Evolutionary conservation across 2,888 invertebrate genomes (phyloP), one percentile per base, ranked within the genome.

Genomic region (Diaperis boleti): DNA sequence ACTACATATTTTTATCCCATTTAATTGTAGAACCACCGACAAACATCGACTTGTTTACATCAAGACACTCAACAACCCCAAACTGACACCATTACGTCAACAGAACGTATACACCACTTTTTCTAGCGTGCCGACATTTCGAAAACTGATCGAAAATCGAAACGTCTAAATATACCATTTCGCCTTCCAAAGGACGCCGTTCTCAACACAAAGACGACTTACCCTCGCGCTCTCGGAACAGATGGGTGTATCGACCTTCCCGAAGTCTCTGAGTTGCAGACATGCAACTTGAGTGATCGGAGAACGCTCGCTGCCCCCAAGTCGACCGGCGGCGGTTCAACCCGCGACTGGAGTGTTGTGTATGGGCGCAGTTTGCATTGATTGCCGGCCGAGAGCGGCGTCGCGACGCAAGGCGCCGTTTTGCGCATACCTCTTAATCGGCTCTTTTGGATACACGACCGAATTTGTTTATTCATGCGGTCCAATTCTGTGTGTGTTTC

Each of bases 341-440:
- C 64, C 50, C 60, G 49, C 55, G 39, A 64, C 64, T 64, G 56
- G 56, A 64, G 33, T 37, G 11, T 31, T 64, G 56, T 56, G 60
- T 44, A 64, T 60, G 56, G 52, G 59, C 45, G 60, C 52, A 50
- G 56, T 65, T 52, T 49, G 54, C 65, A 65, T 65, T 55, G 65
- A 65, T 65, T 62, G 59, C 54, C 52, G 62, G 10, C 29, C 26
- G 15, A 41, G n/a, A n/a, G n/a, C n/a, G n/a, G 65, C 62, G 33
- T 65, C 62, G 37, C 65, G 62, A 65, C 65, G 65, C 65, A 65
- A 65, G 60, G 37, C 64, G 50, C 33, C 56, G 62, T 20, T 61
- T 26, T 29, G 50, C 61, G 55, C 55, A 59, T 50, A 41, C 57
- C 47, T 54, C 37, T 52, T 44, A 44, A 56, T 44, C 55, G 44